Evolutionary conservation across 2,113 vertebrate species (phyloP).

Genomic region (Notothenia coriiceps): DNA sequence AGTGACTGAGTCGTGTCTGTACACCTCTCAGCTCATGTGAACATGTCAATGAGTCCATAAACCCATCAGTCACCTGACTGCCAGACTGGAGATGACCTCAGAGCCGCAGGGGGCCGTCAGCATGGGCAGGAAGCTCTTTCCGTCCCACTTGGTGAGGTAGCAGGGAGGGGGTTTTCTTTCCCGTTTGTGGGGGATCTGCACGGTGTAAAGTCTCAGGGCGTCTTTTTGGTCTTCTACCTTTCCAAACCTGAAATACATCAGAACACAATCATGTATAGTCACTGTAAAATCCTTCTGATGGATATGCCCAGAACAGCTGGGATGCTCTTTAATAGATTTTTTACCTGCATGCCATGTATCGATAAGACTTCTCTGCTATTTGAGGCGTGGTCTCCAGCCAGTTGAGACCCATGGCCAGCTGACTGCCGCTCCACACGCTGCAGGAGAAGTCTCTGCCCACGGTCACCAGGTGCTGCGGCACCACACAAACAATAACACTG

Average conservation of each 20-base stretch:
- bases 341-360: conserved; percentile 94
- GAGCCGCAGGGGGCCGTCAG: conserved; percentile 90
- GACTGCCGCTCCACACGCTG: conserved; percentile 92
- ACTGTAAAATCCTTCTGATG: neutral
- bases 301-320: neutral
- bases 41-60: neutral
- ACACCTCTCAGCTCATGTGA: neutral
- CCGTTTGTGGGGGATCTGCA: conserved; percentile 95
- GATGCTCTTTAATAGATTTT: neutral
- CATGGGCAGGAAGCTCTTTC: conserved; percentile 90
- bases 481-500: conserved; percentile 1
- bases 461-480: conserved; percentile 88
- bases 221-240: conserved; percentile 88
- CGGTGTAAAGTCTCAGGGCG: conserved; percentile 90
- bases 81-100: conserved; percentile 92
- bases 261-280: neutral
- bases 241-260: conserved; percentile 86
- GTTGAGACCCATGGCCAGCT: conserved; percentile 86
- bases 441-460: conserved; percentile 91
- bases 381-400: conserved; percentile 92
- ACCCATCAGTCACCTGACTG: conserved; percentile 85
- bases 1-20: neutral
- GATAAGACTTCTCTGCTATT: conserved; percentile 88
- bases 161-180: conserved; percentile 90
- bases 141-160: conserved; percentile 98